Evolutionary conservation across 2,113 vertebrate genomes (phyloP).

Genomic region (Tricholaema leucomelas): DNA sequence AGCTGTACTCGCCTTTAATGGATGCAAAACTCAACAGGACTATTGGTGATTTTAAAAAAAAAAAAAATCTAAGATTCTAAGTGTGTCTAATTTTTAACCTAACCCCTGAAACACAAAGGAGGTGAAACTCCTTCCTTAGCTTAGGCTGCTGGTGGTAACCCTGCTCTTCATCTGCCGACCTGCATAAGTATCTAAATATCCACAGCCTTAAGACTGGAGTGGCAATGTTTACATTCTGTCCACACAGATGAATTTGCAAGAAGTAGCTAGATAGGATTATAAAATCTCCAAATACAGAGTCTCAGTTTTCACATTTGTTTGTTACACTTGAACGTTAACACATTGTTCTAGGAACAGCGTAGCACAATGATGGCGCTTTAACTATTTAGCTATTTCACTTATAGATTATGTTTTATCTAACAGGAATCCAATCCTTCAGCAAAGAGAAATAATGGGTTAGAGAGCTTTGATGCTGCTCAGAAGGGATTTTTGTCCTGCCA

Average conservation of each 20-base stretch:
- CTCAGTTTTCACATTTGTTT: not conserved
- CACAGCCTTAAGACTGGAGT: not conserved
- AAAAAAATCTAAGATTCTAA: not conserved
- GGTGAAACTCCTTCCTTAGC: not conserved
- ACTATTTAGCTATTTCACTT: not conserved
- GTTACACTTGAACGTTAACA: not conserved
- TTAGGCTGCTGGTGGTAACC: not conserved
- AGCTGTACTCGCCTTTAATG: not conserved
- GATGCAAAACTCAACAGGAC: not conserved
- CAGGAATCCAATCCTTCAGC: not conserved
- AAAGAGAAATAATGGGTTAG: not conserved
- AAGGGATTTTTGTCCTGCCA: not conserved
- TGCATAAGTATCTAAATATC: not conserved
- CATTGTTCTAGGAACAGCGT: not conserved
- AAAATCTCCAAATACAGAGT: not conserved
- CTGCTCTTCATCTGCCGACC: not conserved
- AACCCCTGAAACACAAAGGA: not conserved
- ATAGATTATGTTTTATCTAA: not conserved
- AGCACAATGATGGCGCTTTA: not conserved
- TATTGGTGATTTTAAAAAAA: not conserved
- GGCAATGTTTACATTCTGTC: not conserved
- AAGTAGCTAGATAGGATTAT: not conserved
- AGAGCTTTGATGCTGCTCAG: not conserved
- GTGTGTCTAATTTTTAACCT: not conserved
- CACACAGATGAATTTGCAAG: not conserved